Conservation (phyloP, 2,113 vertebrate species). For the Acrocephalus kingi region DNA sequence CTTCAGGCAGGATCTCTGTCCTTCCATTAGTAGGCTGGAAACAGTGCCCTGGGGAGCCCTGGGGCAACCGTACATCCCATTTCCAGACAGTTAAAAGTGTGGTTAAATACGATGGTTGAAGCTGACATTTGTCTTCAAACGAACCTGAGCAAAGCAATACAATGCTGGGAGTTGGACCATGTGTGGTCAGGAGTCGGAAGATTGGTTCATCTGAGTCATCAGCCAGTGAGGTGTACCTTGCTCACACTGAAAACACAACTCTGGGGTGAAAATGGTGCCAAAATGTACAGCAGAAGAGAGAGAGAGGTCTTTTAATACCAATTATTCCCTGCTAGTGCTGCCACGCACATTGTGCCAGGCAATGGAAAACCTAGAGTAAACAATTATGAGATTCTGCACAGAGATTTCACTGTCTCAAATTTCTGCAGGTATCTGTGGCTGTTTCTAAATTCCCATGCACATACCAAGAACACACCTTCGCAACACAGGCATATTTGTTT, state of each 20-base stretch:
- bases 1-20: not conserved
- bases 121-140: not conserved
- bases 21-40: not conserved
- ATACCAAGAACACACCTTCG: conserved; percentile 18
- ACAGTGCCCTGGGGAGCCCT: not conserved
- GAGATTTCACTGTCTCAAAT: conserved; percentile 43
- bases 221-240: not conserved
- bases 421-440: conserved; percentile 53
- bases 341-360: not conserved
- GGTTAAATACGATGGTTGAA: not conserved
- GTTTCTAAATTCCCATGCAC: conserved; percentile 30
- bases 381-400: not conserved
- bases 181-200: conserved; percentile 3
- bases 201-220: conserved; percentile 32
- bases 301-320: conserved; percentile 13
- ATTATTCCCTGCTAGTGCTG: not conserved
- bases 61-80: not conserved
- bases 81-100: not conserved
- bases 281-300: not conserved
- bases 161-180: not conserved
- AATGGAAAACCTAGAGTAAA: conserved; percentile 41
- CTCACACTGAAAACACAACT: conserved; percentile 11
- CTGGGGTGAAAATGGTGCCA: conserved; percentile 6
- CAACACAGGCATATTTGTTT: conserved; percentile 65
- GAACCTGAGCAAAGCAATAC: not conserved